A percentile compares a stretch with the other conserved stretches of the same genome.
phyloP scores from a whole-genome alignment of 2,888 invertebrate genomes.

The Cordilura impudica region DNA sequence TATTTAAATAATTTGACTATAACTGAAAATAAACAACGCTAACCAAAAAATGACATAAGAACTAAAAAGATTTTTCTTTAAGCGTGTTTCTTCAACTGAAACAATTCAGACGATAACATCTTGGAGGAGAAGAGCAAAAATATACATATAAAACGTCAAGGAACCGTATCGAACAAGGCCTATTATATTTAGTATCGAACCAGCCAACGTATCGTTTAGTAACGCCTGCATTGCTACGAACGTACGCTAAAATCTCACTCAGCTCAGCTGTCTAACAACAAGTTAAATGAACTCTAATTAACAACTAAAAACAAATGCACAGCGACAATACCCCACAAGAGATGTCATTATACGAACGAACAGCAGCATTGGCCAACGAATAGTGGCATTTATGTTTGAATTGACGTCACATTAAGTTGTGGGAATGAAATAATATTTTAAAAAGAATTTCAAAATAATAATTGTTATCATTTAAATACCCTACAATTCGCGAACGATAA shows the following conservation, averaged over 20 bases:
- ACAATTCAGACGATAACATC: not conserved
- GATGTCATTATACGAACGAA: conserved; percentile 22
- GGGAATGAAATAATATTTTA: not conserved
- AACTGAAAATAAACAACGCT: not conserved
- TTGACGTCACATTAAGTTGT: conserved; percentile 17
- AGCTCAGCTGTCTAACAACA: conserved; percentile 37
- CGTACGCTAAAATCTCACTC: not conserved
- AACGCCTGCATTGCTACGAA: conserved; percentile 18
- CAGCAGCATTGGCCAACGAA: conserved; percentile 30
- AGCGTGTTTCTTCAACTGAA: not conserved
- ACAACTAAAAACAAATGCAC: conserved; percentile 1
- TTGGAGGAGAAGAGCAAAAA: not conserved
- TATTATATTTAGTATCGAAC: not conserved
- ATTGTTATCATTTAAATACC: not conserved
- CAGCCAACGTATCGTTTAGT: not conserved
- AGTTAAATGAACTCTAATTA: conserved; percentile 60
- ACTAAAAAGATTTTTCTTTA: conserved; percentile 13
- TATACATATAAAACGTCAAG: not conserved
- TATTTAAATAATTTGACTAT: not conserved
- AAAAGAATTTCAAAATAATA: conserved; percentile 30
- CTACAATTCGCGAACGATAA: no score
- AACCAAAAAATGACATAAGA: conserved; percentile 28
- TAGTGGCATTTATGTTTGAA: conserved; percentile 45
- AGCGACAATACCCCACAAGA: not conserved
- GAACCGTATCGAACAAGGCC: not conserved